Base-by-base conservation (phyloP, 2,797 vertebrate species). In the Gymnopithys bicolor region DNA sequence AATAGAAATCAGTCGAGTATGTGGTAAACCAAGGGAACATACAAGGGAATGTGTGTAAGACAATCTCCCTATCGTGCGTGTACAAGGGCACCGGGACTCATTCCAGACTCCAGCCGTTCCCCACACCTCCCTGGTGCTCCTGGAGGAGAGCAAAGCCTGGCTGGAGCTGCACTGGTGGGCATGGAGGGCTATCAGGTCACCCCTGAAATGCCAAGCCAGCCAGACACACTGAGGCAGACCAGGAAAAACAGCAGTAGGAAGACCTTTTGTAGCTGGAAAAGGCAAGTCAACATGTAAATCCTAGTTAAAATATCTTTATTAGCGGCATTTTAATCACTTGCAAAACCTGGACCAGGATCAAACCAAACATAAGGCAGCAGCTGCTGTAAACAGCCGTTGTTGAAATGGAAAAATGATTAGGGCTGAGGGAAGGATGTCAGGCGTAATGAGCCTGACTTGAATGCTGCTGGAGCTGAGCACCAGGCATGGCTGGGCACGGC, bases 271-370 rank as follows among this genome's bases (percentile, higher is more conserved):
- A 95, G 86, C 96, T 96, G 96, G 88, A 97, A 97, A 96, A 97
- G 96, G 91, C 96, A 93, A 97, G 91, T 91, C 96, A 94, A 86
- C 89, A 78, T 73, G 77, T 51, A 92, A 96, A 95, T 88, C 79
- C 87, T 85, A 73, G 83, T 78, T 95, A 94, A 97, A 97, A 90
- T 96, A 93, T 84, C 96, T 93, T 96, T 94, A 97, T 97, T 97
- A 97, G 88, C 93, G 87, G 90, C 91, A 95, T 97, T 96, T 95
- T 96, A 97, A 97, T 97, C 94, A 94, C 92, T 97, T 95, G 84
- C 45, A 95, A 95, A 95, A 91, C 69, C 91, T 97, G 96, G 96
- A 91, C 60, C 9, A 1, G 84, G 90, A 97, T 96, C 95, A 97
- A 95, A 90, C 68, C 77, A 93, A 96, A 89, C 92, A 96, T 94